Base-by-base conservation (phyloP, 1,140 invertebrate genomes). In the Conus betulinus region DNA sequence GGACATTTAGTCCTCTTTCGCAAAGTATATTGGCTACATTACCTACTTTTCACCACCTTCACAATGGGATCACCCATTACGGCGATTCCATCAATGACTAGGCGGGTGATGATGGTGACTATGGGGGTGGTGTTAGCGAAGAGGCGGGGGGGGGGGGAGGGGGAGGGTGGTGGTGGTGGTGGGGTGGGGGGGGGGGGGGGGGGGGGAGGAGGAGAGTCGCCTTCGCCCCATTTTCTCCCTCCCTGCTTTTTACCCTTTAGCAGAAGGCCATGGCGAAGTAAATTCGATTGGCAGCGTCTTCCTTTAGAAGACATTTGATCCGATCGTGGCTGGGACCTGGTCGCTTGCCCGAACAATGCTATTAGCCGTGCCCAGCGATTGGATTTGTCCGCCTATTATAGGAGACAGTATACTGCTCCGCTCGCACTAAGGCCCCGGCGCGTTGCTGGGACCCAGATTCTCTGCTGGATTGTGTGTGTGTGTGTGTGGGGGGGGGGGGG, bases 281-380 rank as follows among this genome's bases (percentile, higher is more conserved):
- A 84, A 84, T 67, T 84, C 82, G 82, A 84, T 84, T 84, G 82
- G 55, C 53, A 60, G 82, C 53, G 82, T 63, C 82, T 84, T 84
- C 82, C 82, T 84, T 84, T 67, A 67, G 55, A 60, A 84, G 82
- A 84, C 82, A 84, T 84, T 84, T 84, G 82, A 84, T 84, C 82
- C 57, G 82, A 84, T 84, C 82, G 60, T 84, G 82, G 57, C 57
- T 84, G 57, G 82, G 82, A 63, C 82, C 82, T 67, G 8, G 82
- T 13, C 82, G 57, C 53, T 84, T 84, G 82, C 53, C 82, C 53
- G 82, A 67, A 60, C 82, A 84, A 84, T 84, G 82, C 27, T 84
- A 84, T 84, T 84, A 84, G 82, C 82, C 82, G 57, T 67, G 82
- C 82, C 23, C 53, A 60, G 57, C 82, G 53, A 84, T 84, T 84